Base-by-base conservation (phyloP, 2,797 vertebrate species). In the Lophius americanus region DNA sequence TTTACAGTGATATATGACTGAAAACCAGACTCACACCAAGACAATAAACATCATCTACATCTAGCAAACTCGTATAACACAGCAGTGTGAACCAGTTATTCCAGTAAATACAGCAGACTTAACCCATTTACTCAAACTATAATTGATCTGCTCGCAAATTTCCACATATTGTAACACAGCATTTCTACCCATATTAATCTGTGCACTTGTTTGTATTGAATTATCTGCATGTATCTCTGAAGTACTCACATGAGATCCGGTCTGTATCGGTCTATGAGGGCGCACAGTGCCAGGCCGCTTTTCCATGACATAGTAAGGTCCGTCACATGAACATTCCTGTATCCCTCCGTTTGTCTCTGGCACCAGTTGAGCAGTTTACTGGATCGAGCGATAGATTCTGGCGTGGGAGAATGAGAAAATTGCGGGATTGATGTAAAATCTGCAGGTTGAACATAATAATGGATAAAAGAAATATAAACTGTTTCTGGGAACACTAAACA, bases 281-380 rank as follows among this genome's bases (percentile, higher is more conserved):
- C 96, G 51, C 96, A 98, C 35, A 99, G 91, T 13, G 98, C 98
- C 89, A 99, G 87, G 49, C 98, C 98, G 4, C 97, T 99, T 88
- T 98, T 99, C 98, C 98, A 99, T 1, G 97, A 99, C 94, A 93
- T 96, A 0, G 97, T 99, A 51, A 99, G 96, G 79, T 99, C 98
- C 0, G 93, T 93, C 38, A 99, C 97, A 0, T 88, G 92, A 3
- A 99, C 97, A 54, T 95, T 96, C 65, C 93, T 86, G 47, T 98
- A 99, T 43, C 97, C 97, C 61, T 98, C 96, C 0, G 98, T 98
- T 88, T 99, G 98, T 78, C 96, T 95, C 88, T 99, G 98, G 92
- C 98, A 99, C 98, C 98, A 99, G 63, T 92, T 95, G 37, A 99
- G 95, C 81, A 99, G 91, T 81, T 98, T 99, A 88, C 96, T 96